Base-by-base conservation (phyloP, 1,140 invertebrate species). In the Sycophaga agraensis region DNA sequence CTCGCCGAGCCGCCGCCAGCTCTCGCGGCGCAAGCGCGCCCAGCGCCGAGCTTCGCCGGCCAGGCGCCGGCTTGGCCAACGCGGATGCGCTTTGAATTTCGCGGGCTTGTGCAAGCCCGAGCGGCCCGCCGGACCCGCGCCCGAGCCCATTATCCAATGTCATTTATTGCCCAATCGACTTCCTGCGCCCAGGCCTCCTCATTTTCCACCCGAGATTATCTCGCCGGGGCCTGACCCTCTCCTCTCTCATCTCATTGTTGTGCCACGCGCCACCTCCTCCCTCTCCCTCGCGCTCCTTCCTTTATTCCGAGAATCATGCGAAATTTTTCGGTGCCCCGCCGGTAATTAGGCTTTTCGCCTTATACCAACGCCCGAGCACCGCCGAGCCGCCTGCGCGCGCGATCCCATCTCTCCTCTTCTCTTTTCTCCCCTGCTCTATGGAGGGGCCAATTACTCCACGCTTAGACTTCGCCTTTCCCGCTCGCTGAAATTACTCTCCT, bases 51-150 rank as follows among this genome's bases (percentile, higher is more conserved):
- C 26, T 7, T 16, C 22, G 12, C 17, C 26, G 8, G 19, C 9
- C 0, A 16, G 14, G 4, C 16, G 49, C 8, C 19, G 7, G 19
- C 58, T 59, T 51, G n/a, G 16, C 46, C 48, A 60, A 54, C 16
- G n/a, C 14, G 49, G 49, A 60, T 62, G 53, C 34, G 37, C 43
- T 48, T 61, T 28, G 37, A 62, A 55, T 62, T 55, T 62, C 51
- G 51, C 51, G 43, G 35, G 51, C 35, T 55, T 55, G 50, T 28
- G 51, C 35, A 60, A 60, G 22, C n/a, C 7, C 4, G 1, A 14
- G 2, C 8, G 34, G 34, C 43, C 19, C 17, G 7, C 21, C 26
- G 4, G 28, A 31, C 5, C 11, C 28, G 28, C 28, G 28, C 5
- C 28, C 28, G 28, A 31, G 28, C 28, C 14, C 14, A 50, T 50